phyloP scores from a whole-genome alignment of 2,888 invertebrate species.

The Campoletis raptor region DNA sequence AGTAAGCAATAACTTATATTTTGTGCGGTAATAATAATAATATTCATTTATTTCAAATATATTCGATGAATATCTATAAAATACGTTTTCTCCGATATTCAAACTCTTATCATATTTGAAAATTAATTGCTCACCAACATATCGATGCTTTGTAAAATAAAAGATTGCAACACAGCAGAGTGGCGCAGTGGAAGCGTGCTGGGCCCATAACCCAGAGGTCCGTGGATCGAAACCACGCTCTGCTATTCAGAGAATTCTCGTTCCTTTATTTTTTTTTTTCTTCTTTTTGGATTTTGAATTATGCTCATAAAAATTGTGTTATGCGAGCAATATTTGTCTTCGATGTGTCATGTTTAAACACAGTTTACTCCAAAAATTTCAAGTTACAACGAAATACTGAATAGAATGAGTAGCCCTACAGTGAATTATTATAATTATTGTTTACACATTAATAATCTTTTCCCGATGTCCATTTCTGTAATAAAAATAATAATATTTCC shows the following conservation, averaged over 20 bases:
- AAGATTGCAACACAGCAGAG: constrained; percentile 80
- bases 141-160: background rate
- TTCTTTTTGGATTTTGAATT: background rate
- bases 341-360: too few species aligned
- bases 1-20: background rate
- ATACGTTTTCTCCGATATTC: background rate
- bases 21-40: background rate
- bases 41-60: background rate
- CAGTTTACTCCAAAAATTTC: too few species aligned
- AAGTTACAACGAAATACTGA: too few species aligned
- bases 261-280: constrained; percentile 19
- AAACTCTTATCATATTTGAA: background rate
- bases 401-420: too few species aligned
- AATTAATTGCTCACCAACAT: background rate
- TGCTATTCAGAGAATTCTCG: constrained; percentile 69
- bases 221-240: constrained; percentile 82
- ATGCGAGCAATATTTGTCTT: too few species aligned
- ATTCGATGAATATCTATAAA: too few species aligned
- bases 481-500: too few species aligned
- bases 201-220: constrained; percentile 86
- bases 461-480: too few species aligned
- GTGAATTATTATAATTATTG: too few species aligned
- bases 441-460: too few species aligned
- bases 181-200: constrained; percentile 86
- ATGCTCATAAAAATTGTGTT: background rate